A percentile compares a stretch with the other conserved stretches of the same genome.
Evolutionary conservation across 2,888 invertebrate species (phyloP).

Genomic region (Aleiodes alternator): DNA sequence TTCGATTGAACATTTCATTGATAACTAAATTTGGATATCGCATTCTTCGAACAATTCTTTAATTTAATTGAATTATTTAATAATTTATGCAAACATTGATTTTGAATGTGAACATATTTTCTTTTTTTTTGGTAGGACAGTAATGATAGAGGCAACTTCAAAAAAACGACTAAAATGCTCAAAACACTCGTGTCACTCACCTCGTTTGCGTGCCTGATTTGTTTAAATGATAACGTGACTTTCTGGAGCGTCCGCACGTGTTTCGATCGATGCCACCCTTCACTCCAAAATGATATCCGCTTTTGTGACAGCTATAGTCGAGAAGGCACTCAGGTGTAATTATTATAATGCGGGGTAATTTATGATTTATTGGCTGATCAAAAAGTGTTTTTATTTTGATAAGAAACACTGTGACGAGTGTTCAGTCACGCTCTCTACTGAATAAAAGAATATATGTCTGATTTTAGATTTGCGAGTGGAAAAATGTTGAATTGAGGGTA

Average conservation of each 20-base stretch:
- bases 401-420: constrained; percentile 7
- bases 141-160: too few relatives aligned
- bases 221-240: constrained; percentile 53
- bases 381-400: background rate
- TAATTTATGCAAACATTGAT: too few relatives aligned
- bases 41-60: too few relatives aligned
- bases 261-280: constrained; percentile 47
- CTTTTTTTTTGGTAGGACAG: too few relatives aligned
- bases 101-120: too few relatives aligned
- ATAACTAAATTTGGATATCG: too few relatives aligned
- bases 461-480: too few relatives aligned
- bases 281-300: constrained; percentile 25
- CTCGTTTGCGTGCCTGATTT: constrained; percentile 54
- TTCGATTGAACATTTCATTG: too few relatives aligned
- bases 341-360: constrained; percentile 67
- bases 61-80: too few relatives aligned
- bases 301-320: constrained; percentile 36
- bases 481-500: too few relatives aligned
- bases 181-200: too few relatives aligned
- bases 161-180: too few relatives aligned
- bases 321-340: constrained; percentile 64
- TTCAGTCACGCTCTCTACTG: constrained; percentile 7
- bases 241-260: constrained; percentile 47
- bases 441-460: background rate
- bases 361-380: constrained; percentile 63